Conservation (phyloP, 2,888 invertebrate genomes). For the Andrena dorsata region DNA sequence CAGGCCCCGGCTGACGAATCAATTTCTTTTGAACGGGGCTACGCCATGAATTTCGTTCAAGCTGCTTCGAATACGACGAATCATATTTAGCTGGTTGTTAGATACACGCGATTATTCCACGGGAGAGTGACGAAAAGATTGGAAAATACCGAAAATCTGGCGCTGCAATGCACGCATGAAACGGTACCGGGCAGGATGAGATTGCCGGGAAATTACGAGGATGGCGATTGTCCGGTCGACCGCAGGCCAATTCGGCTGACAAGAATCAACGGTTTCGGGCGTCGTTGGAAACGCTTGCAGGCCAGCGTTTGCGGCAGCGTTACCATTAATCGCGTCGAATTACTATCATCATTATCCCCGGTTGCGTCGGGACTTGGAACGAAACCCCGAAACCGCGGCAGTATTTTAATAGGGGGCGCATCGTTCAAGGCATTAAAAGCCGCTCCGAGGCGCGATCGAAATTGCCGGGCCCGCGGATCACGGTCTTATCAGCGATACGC, state of each 20-base stretch:
- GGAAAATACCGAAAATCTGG: too few species aligned
- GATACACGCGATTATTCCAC: not conserved
- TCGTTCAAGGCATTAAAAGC: not conserved
- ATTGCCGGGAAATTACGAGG: constrained; percentile 53
- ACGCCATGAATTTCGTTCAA: not conserved
- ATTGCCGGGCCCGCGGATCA: constrained; percentile 11
- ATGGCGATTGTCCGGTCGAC: constrained; percentile 57
- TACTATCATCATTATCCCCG: constrained; percentile 55
- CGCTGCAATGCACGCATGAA: not conserved
- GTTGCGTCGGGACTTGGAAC: constrained; percentile 28
- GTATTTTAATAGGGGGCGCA: constrained; percentile 30
- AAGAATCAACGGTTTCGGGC: constrained; percentile 54
- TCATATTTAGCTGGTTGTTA: not conserved
- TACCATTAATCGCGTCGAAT: constrained; percentile 59
- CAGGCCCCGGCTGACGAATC: not conserved
- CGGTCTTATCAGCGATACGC: not conserved
- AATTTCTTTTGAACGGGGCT: not conserved
- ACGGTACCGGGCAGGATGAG: constrained; percentile 40
- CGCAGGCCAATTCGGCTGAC: constrained; percentile 58
- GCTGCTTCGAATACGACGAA: not conserved
- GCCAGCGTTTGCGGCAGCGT: constrained; percentile 27
- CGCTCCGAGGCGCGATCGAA: not conserved
- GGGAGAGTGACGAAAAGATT: too few species aligned
- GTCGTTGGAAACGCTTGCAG: too few species aligned
- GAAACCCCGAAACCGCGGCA: constrained; percentile 33